Percentiles rank a stretch among this genome's conserved stretches.
Evolutionary conservation across 2,113 vertebrate genomes (phyloP).

Genomic region (Bubo blakistoni): DNA sequence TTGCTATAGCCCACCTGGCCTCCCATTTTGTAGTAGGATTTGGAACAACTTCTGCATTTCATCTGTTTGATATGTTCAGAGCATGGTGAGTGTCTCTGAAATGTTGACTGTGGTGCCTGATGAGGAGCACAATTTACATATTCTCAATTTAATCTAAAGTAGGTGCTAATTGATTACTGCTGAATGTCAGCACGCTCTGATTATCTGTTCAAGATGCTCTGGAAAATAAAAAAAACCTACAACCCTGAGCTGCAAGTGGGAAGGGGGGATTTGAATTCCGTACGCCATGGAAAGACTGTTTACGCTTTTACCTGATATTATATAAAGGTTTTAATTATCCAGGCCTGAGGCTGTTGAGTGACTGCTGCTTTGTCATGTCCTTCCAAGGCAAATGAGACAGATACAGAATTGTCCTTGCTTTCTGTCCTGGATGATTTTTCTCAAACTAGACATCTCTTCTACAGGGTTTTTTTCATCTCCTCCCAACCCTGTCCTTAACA

Average conservation of each 20-base stretch:
- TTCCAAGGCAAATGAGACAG: constrained; percentile 9
- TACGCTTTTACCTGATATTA: neutral
- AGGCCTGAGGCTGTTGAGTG: neutral
- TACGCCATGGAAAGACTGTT: neutral
- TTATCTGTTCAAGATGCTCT: constrained; percentile 81
- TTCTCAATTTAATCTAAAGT: constrained; percentile 86
- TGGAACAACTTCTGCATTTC: constrained; percentile 59
- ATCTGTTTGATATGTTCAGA: constrained; percentile 72
- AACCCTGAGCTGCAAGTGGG: constrained; percentile 46
- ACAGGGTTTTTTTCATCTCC: neutral
- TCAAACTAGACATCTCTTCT: neutral
- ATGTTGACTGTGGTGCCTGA: constrained; percentile 77
- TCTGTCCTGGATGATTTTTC: neutral
- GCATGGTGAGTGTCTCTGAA: constrained; percentile 66
- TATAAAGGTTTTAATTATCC: constrained; percentile 45
- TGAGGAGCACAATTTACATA: constrained; percentile 81
- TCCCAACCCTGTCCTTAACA: neutral
- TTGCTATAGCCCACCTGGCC: neutral
- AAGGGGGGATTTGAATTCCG: constrained; percentile 25
- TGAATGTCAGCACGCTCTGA: constrained; percentile 82
- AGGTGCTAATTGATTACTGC: constrained; percentile 84
- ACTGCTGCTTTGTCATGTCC: constrained; percentile 10
- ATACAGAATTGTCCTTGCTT: neutral
- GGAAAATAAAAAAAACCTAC: constrained; percentile 17
- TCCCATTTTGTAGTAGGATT: constrained; percentile 47